Evolutionary conservation across 2,888 invertebrate species (phyloP).

Genomic region (Melitaea athalia): DNA sequence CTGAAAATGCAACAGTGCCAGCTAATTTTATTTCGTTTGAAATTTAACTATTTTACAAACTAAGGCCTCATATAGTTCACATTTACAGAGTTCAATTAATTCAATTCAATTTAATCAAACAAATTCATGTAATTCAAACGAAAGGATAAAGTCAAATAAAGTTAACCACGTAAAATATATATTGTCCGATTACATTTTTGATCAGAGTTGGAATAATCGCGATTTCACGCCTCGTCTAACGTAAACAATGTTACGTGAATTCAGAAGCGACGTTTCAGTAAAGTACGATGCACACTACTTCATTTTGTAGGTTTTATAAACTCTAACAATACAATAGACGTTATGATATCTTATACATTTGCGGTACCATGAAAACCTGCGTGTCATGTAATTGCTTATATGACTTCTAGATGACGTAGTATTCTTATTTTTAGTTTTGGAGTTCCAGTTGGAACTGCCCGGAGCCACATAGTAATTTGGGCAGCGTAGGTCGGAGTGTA

Average conservation of each 20-base stretch:
- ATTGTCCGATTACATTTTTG: constrained; percentile 25
- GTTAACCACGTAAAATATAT: constrained; percentile 3
- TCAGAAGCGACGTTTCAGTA: constrained; percentile 28
- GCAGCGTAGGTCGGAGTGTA: no score
- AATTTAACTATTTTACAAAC: no score
- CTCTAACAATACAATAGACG: not conserved
- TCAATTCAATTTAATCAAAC: no score
- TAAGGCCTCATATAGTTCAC: no score
- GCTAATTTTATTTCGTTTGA: no score
- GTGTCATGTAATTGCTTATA: no score
- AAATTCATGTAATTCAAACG: not conserved
- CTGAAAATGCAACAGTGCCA: not conserved
- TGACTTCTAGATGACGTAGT: not conserved
- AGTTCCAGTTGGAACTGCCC: no score
- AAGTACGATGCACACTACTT: constrained; percentile 22
- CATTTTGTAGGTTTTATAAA: constrained; percentile 1
- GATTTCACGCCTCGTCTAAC: constrained; percentile 30
- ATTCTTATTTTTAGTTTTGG: not conserved
- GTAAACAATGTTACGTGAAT: constrained; percentile 29
- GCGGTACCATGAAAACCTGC: no score
- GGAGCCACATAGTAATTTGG: no score
- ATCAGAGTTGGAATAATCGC: constrained; percentile 27
- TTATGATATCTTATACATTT: no score
- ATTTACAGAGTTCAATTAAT: not conserved
- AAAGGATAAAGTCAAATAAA: not conserved